Percentiles rank a stretch among this genome's conserved stretches.
phyloP scores from a whole-genome alignment of 2,797 vertebrate species.

The Bucorvus abyssinicus region DNA sequence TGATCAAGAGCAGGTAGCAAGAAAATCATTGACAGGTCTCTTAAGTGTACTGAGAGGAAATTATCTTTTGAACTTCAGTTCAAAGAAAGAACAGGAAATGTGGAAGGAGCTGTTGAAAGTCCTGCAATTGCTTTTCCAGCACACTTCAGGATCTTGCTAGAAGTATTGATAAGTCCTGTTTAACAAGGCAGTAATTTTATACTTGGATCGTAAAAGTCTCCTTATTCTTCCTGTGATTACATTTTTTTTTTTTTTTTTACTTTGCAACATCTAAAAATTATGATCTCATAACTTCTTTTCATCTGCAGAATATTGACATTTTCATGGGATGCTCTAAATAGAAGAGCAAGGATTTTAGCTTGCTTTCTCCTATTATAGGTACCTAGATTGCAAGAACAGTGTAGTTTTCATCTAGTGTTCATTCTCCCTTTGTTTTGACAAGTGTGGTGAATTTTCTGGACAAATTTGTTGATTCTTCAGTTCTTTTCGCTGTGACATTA shows the following conservation, averaged over 20 bases:
- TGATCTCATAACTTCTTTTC: background rate
- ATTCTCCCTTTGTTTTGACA: background rate
- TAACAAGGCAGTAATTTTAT: background rate
- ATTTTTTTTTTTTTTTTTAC: background rate
- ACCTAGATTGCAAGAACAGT: background rate
- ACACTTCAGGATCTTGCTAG: background rate
- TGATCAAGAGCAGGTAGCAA: background rate
- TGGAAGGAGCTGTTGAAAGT: background rate
- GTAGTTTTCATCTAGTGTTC: background rate
- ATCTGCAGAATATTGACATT: background rate
- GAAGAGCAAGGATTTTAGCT: background rate
- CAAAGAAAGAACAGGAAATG: background rate
- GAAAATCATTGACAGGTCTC: background rate
- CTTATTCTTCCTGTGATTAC: background rate
- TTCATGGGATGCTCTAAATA: background rate
- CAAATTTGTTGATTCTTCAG: background rate
- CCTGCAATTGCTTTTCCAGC: background rate
- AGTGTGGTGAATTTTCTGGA: background rate
- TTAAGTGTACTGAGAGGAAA: background rate
- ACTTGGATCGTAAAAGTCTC: background rate
- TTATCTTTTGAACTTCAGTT: slow-evolving; percentile 8
- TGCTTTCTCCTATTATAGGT: background rate
- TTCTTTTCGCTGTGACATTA: background rate
- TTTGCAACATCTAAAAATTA: background rate
- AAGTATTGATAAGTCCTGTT: background rate